Evolutionary conservation across 2,888 invertebrate genomes (phyloP), one percentile per base, ranked within the genome.

Genomic region (Abscondita cerata): DNA sequence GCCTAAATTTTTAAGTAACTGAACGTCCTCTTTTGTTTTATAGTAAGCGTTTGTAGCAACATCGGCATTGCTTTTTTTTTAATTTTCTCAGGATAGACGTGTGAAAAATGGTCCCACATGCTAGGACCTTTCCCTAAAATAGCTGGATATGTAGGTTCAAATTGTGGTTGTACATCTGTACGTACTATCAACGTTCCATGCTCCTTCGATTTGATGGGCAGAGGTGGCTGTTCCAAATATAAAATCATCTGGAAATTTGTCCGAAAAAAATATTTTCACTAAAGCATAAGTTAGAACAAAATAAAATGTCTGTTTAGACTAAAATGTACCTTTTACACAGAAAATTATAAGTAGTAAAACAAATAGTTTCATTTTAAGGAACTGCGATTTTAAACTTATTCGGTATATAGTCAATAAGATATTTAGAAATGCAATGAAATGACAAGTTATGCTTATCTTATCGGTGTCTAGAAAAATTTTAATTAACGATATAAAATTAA

Each of bases 1-100:
- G n/a, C n/a, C n/a, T n/a, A n/a, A n/a, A n/a, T 87, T 84, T 48
- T 81, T 82, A 1, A 89, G 78, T 83, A 89, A 84, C 76, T 86
- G 82, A 0, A 85, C 86, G 73, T 89, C 89, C 40, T 87, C 86
- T 70, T 84, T 83, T 75, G 86, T 89, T 58, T 85, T 83, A 72
- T 88, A 84, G 73, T 89, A 90, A 11, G 88, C 89, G 74, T 90
- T 88, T 20, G 89, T 87, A 0, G 91, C 87, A 0, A 88, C 81
- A 64, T 90, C 88, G 0, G 85, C 89, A 56, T 85, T 89, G 0
- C 84, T 81, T 3, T 82, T 65, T 87, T 84, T 66, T 75, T 76
- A 6, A 90, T 83, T 50, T 83, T 82, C 16, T 83, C 82, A 19
- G 83, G 80, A 64, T 83, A 60, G 1, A 73, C 73, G 66, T 86